Evolutionary conservation across 2,888 invertebrate genomes (phyloP), one percentile per base, ranked within the genome.

Genomic region (Drosophila emarginata): DNA sequence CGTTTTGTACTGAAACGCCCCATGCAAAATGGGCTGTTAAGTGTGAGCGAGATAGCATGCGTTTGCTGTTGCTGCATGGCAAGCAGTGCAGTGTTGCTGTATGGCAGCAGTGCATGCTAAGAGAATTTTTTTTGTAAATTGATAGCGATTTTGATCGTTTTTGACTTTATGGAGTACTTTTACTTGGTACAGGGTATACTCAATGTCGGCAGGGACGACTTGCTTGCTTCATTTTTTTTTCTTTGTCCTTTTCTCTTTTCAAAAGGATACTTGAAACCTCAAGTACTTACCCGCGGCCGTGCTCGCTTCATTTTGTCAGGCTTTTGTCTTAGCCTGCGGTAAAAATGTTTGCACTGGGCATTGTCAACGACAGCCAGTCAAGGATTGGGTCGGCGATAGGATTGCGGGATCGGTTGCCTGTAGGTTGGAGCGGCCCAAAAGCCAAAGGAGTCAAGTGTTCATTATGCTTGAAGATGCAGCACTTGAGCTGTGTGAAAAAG

Each of bases 401-500:
- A 23, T 4, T 2, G 2, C 23, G 26, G 26, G 26, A 26, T 26
- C 26, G 26, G 26, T 26, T 26, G 6, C 4, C 26, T 56, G 21
- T 11, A 5, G 54, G 5, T 40, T 14, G 23, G 12, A 14, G 32
- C 40, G 21, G 71, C 62, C 62, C 71, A 67, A 79, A 72, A 72
- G 77, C 70, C 75, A 78, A 78, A 72, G 72, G 72, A 74, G 77
- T 79, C 77, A 79, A 80, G 79, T 80, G 80, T 80, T 80, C 79
- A 79, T 79, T 79, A 79, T 80, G 79, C 74, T 64, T 57, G 59
- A 64, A 69, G 73, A 61, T 36, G 61, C 60, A 51, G 69, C 64
- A 72, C 72, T 72, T 72, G 72, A 72, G 68, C 72, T 64, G 72
- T 57, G 74, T 72, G 68, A 74, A 74, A 72, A 72, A 74, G 51